A percentile compares a stretch with the other conserved stretches of the same genome.
Evolutionary conservation across 2,797 vertebrate genomes (phyloP).

Genomic region (Rhadinocentrus ornatus): DNA sequence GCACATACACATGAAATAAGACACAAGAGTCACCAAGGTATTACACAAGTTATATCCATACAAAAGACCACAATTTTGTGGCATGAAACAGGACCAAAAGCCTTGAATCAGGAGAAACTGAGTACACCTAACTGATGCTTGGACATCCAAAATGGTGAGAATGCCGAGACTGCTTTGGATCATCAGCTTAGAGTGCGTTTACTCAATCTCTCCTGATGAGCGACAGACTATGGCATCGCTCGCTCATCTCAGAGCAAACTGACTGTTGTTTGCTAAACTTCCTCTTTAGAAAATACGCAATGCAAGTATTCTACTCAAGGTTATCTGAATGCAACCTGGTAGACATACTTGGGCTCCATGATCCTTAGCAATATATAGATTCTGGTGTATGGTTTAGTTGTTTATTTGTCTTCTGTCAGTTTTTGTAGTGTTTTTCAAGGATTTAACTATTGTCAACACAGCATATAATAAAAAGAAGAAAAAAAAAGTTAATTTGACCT

Average conservation of each 20-base stretch:
- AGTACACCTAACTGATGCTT: slow-evolving; percentile 71
- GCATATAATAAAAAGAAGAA: slow-evolving; percentile 22
- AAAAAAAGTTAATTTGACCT: slow-evolving; percentile 62
- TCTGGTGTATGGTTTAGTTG: slow-evolving; percentile 73
- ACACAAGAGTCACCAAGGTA: slow-evolving; percentile 41
- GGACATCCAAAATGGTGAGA: slow-evolving; percentile 59
- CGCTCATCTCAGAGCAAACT: slow-evolving; percentile 66
- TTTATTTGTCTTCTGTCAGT: slow-evolving; percentile 72
- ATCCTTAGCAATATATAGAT: slow-evolving; percentile 83
- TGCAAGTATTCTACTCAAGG: slow-evolving; percentile 79
- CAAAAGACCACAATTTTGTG: slow-evolving; percentile 55
- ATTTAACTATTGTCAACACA: slow-evolving; percentile 57
- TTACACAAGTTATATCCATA: slow-evolving; percentile 56
- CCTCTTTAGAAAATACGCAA: slow-evolving; percentile 69
- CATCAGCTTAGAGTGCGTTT: slow-evolving; percentile 68
- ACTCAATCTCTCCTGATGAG: slow-evolving; percentile 73
- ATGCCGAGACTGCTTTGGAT: slow-evolving; percentile 65
- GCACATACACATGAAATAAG: slow-evolving; percentile 19
- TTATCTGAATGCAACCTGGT: slow-evolving; percentile 81
- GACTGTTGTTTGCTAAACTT: slow-evolving; percentile 79
- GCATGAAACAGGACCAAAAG: slow-evolving; percentile 73
- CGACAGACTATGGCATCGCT: slow-evolving; percentile 67
- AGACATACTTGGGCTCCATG: slow-evolving; percentile 79
- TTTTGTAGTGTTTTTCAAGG: slow-evolving; percentile 80
- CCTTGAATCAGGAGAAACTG: slow-evolving; percentile 73